A percentile compares a stretch with the other conserved stretches of the same genome.
Conservation (phyloP, 2,113 vertebrate genomes). For the Holacanthus passer region DNA sequence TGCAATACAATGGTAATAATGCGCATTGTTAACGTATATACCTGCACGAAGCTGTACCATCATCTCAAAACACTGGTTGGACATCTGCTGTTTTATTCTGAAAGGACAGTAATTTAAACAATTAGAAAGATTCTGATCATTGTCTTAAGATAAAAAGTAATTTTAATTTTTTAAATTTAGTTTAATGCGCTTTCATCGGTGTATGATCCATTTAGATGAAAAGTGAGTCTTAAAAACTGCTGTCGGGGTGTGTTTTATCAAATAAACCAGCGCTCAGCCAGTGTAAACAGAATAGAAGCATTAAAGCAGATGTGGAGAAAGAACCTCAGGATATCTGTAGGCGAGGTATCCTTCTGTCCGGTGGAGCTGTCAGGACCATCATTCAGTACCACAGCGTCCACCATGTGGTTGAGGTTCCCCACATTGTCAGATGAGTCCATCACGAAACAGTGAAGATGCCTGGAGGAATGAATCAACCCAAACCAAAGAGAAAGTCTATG, state of each 20-base stretch:
- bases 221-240: background rate
- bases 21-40: conserved; percentile 34
- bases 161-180: too few relatives aligned
- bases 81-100: conserved; percentile 85
- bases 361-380: conserved; percentile 36
- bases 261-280: background rate
- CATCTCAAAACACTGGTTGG: conserved; percentile 87
- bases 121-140: background rate
- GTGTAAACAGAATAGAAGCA: background rate
- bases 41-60: conserved; percentile 77
- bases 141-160: background rate
- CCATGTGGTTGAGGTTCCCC: conserved; percentile 33
- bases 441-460: background rate
- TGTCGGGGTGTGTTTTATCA: background rate
- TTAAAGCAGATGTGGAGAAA: background rate
- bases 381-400: conserved; percentile 48
- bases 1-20: background rate
- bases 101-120: conserved; percentile 20
- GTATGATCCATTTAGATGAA: background rate
- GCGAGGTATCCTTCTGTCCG: conserved; percentile 39
- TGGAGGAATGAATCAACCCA: background rate
- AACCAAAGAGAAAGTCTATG: background rate
- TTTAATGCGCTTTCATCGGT: background rate
- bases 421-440: conserved; percentile 70
- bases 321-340: conserved; percentile 81